Conservation (phyloP, 2,113 vertebrate genomes). For the Caretta caretta region DNA sequence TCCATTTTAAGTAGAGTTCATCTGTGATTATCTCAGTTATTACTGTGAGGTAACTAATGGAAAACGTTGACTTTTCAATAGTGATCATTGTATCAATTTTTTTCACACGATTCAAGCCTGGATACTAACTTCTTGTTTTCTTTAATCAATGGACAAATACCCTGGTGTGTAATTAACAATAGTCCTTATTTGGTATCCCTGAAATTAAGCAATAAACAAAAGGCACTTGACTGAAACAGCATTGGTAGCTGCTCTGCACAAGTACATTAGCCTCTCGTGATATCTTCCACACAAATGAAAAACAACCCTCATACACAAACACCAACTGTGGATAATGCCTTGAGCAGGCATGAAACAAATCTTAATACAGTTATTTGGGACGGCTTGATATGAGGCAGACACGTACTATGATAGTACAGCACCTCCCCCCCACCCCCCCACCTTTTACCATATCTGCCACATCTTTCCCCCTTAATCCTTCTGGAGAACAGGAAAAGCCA, state of each 20-base stretch:
- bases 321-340: neutral
- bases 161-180: neutral
- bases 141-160: neutral
- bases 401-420: accelerated
- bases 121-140: neutral
- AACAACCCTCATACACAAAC: neutral
- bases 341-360: neutral
- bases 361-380: neutral
- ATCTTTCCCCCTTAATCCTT: neutral
- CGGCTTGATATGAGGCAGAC: neutral
- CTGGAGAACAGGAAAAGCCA: neutral
- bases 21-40: neutral
- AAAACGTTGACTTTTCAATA: neutral
- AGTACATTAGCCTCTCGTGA: neutral
- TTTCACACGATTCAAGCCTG: neutral
- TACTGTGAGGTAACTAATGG: neutral
- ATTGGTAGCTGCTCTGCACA: neutral
- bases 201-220: neutral
- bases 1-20: neutral
- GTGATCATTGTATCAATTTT: neutral
- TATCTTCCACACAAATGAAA: neutral
- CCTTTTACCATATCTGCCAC: neutral
- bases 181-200: neutral
- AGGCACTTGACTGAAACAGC: neutral
- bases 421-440: neutral